Evolutionary conservation across 2,888 invertebrate genomes (phyloP), one percentile per base, ranked within the genome.

Genomic region (Rhagonycha lutea): DNA sequence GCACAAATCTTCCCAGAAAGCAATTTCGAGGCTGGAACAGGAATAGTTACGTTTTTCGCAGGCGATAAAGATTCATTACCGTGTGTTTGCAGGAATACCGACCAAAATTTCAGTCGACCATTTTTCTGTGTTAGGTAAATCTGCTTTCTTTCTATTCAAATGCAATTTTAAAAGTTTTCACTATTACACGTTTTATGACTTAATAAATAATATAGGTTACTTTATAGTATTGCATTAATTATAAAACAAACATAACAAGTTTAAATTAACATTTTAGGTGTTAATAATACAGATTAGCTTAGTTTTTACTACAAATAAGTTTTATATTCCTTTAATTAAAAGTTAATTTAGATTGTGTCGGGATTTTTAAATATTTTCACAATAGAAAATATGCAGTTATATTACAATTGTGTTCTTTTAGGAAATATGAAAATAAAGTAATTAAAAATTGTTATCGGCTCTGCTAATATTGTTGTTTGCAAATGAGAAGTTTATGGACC

Each of bases 1-100:
- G 86, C 88, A 88, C 88, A 89, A 89, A 89, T 89, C 88, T 89
- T 86, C 86, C 85, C 87, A 85, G 86, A 88, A 89, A 88, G 88
- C 88, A 88, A 88, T 88, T 88, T 86, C 85, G 85, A 84, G 82
- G 81, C 82, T 82, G 78, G 82, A 83, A 84, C 82, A 83, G 84
- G 84, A 85, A 86, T 85, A 86, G 87, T 87, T 86, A 86, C 85
- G 86, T 87, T 87, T 87, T 87, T 87, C 87, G 85, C 86, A 84
- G 87, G 86, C 86, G 87, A 88, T 88, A 88, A 88, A 88, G 88
- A 88, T 88, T 88, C 88, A 88, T 88, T 88, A 87, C 86, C 82
- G 85, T 82, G 83, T 82, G 82, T 83, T 84, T 81, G 82, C 79
- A 79, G 81, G 83, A 83, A 84, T 81, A 83, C 82, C 83, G 82